Conservation (phyloP, 2,888 invertebrate genomes). For the Portevinia maculata region DNA sequence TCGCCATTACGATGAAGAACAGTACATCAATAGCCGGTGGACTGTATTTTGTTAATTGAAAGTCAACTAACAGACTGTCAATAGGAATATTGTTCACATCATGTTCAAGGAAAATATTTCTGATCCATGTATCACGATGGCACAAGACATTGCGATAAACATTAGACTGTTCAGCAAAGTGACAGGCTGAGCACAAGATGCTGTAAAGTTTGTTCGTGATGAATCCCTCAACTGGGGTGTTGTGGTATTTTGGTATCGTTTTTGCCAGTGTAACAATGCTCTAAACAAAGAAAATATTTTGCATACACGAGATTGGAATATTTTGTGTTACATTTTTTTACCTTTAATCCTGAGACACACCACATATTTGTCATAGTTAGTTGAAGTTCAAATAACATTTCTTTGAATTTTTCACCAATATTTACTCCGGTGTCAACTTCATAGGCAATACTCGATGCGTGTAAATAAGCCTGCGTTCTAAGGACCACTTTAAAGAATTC, state of each 20-base stretch:
- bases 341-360: conserved; percentile 76
- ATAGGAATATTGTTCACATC: conserved; percentile 79
- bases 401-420: conserved; percentile 76
- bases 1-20: conserved; percentile 83
- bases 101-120: conserved; percentile 81
- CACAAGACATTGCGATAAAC: conserved; percentile 83
- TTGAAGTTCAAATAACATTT: conserved; percentile 76
- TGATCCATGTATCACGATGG: conserved; percentile 82
- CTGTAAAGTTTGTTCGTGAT: conserved; percentile 76
- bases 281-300: background rate
- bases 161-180: conserved; percentile 78
- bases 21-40: conserved; percentile 85
- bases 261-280: conserved; percentile 74
- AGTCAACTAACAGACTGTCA: conserved; percentile 84
- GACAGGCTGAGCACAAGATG: conserved; percentile 75
- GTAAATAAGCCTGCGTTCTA: conserved; percentile 77
- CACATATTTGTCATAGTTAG: conserved; percentile 77
- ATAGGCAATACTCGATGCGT: conserved; percentile 79
- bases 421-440: conserved; percentile 76
- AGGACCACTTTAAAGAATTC: conserved; percentile 77
- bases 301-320: background rate
- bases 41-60: conserved; percentile 84
- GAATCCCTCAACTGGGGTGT: conserved; percentile 74
- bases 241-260: conserved; percentile 78
- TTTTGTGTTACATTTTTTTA: background rate